Evolutionary conservation across 30 jellyfish, hydroid and myxozoan genomes (phyloP).

Genomic region (Aurelia coerulea): DNA sequence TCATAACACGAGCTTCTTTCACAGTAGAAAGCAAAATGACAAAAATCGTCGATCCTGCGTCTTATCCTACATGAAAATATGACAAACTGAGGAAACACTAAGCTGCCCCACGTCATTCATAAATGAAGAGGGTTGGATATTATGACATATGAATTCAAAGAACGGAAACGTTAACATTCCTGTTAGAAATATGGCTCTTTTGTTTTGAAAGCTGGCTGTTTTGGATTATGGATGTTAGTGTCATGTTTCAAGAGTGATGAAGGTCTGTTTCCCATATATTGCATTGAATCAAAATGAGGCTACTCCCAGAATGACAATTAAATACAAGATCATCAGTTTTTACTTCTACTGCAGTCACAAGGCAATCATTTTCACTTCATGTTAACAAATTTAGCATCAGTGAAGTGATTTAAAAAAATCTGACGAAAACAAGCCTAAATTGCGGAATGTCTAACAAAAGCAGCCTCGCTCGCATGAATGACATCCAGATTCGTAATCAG

Average conservation of each 20-base stretch:
- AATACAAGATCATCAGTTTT: neutral
- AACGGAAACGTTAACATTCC: neutral
- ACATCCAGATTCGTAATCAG: neutral
- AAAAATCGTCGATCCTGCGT: neutral
- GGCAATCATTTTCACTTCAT: constrained; percentile 15
- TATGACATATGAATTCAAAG: neutral
- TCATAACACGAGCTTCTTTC: neutral
- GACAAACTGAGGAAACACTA: neutral
- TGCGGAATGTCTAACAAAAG: constrained; percentile 5
- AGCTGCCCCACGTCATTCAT: neutral
- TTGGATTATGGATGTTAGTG: neutral
- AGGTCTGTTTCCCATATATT: neutral
- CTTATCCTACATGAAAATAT: neutral
- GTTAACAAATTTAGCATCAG: neutral
- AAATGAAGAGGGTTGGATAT: constrained; percentile 7
- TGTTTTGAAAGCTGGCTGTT: neutral
- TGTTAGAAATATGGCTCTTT: neutral
- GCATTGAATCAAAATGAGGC: constrained; percentile 17
- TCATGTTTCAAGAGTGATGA: neutral
- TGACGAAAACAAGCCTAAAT: constrained; percentile 6
- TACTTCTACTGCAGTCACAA: constrained; percentile 5
- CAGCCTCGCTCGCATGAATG: constrained; percentile 1
- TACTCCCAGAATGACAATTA: constrained; percentile 5
- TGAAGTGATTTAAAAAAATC: neutral
- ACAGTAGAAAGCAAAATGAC: neutral